Percentiles rank a stretch among this genome's conserved stretches.
phyloP scores from a whole-genome alignment of 1,140 invertebrate genomes.

The Procambarus clarkii region DNA sequence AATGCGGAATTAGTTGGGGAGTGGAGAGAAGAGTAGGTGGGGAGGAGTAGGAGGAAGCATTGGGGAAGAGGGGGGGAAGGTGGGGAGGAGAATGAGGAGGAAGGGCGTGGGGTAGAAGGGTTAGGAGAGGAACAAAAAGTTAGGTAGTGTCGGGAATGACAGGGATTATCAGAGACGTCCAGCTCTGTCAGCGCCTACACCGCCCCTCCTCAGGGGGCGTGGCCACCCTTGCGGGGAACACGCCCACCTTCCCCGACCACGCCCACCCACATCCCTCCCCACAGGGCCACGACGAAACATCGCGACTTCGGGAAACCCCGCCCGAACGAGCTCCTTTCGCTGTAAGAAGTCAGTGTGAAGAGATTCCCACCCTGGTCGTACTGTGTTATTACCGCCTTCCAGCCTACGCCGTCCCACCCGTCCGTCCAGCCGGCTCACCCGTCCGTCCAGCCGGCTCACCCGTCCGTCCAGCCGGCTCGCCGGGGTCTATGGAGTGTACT shows the following conservation, averaged over 20 bases:
- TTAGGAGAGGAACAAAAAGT: conserved; percentile 34
- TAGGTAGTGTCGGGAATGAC: conserved; percentile 42
- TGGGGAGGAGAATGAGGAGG: background rate
- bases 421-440: conserved; percentile 23
- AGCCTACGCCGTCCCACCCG: conserved; percentile 24
- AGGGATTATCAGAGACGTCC: conserved; percentile 47
- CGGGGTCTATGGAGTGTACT: too few species aligned
- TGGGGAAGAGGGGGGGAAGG: background rate
- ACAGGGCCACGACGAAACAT: background rate
- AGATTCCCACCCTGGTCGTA: conserved; percentile 20
- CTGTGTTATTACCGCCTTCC: conserved; percentile 43
- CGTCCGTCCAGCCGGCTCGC: background rate
- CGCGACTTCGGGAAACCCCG: background rate
- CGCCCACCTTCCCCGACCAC: conserved; percentile 7
- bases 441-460: background rate
- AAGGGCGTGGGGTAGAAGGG: background rate
- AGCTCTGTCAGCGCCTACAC: conserved; percentile 34
- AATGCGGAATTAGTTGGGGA: background rate
- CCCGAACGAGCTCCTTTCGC: conserved; percentile 7
- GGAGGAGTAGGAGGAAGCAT: background rate
- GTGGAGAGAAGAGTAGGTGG: background rate
- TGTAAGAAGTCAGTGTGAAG: conserved; percentile 52
- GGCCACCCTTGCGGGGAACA: background rate
- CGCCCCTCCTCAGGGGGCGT: conserved; percentile 41
- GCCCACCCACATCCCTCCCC: background rate